Conservation (phyloP, 1,140 invertebrate genomes). For the Saccostrea echinata region DNA sequence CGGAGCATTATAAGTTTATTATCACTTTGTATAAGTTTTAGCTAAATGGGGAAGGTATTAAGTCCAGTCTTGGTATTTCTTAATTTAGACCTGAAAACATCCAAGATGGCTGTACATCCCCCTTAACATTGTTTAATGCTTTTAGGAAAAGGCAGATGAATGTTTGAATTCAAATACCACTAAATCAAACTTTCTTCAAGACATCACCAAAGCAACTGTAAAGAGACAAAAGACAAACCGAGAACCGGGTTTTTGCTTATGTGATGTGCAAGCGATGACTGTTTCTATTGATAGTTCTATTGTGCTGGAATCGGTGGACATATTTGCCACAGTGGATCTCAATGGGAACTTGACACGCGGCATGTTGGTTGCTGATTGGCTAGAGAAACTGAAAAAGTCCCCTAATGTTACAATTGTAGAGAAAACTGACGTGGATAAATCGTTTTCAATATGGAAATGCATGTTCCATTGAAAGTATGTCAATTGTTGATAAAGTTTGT, state of each 20-base stretch:
- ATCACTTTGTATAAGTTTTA: no score
- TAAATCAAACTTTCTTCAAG: constrained; percentile 61
- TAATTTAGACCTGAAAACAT: no score
- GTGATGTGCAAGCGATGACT: constrained; percentile 70
- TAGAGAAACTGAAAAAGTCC: constrained; percentile 5
- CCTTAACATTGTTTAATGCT: constrained; percentile 1
- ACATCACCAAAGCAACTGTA: constrained; percentile 39
- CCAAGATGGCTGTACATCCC: no score
- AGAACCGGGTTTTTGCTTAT: constrained; percentile 59
- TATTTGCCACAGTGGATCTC: constrained; percentile 71
- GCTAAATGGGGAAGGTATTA: no score
- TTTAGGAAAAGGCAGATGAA: constrained; percentile 66
- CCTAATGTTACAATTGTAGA: constrained; percentile 45
- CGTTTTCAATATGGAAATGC: background rate
- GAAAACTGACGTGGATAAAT: constrained; percentile 39
- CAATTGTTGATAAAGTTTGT: no score
- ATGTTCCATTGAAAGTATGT: background rate
- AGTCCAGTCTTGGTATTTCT: no score
- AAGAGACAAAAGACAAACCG: constrained; percentile 30
- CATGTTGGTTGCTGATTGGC: constrained; percentile 73
- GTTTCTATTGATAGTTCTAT: constrained; percentile 65
- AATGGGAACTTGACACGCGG: constrained; percentile 70
- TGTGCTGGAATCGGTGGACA: constrained; percentile 58
- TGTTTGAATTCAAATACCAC: constrained; percentile 63
- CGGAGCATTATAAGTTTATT: no score